phyloP scores from a whole-genome alignment of 2,888 invertebrate genomes.

The Smittia sp. region DNA sequence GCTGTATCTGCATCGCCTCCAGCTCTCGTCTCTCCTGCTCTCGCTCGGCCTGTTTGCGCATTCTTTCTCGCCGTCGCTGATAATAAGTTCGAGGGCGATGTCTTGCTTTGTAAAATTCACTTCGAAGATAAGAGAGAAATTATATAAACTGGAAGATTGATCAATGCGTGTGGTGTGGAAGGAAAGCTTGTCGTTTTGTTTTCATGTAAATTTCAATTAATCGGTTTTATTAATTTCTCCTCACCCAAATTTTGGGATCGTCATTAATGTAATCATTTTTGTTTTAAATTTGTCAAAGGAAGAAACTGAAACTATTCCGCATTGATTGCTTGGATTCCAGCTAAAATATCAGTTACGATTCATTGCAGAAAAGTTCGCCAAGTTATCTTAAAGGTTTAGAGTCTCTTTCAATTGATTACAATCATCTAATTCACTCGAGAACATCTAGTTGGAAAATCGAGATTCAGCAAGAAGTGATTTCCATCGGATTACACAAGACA shows the following conservation, averaged over 20 bases:
- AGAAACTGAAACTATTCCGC: not conserved
- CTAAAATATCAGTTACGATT: not conserved
- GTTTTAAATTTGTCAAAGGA: not conserved
- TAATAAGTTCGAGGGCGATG: slow-evolving; percentile 1
- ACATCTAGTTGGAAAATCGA: not conserved
- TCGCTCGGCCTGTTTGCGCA: not conserved
- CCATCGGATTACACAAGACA: not conserved
- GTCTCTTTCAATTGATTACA: not conserved
- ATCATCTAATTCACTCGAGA: not conserved
- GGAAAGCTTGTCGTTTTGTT: not conserved
- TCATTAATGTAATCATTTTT: not conserved
- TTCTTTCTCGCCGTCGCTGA: not conserved
- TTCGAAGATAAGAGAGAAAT: not conserved
- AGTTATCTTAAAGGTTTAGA: not conserved
- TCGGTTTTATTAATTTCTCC: not conserved
- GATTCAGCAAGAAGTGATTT: not conserved
- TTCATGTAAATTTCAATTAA: not conserved
- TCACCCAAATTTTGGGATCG: slow-evolving; percentile 8
- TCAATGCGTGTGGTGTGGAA: not conserved
- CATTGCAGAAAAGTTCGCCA: not conserved
- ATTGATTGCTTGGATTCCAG: not conserved
- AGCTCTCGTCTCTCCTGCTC: not conserved
- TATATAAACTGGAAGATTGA: not conserved
- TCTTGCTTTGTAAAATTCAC: not conserved
- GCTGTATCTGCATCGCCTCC: not conserved